These are phyloP conservation scores for Tenthredo mesomela DNA, from an alignment of 2,888 invertebrate genomes.

Conservation along the genomic window DNA sequence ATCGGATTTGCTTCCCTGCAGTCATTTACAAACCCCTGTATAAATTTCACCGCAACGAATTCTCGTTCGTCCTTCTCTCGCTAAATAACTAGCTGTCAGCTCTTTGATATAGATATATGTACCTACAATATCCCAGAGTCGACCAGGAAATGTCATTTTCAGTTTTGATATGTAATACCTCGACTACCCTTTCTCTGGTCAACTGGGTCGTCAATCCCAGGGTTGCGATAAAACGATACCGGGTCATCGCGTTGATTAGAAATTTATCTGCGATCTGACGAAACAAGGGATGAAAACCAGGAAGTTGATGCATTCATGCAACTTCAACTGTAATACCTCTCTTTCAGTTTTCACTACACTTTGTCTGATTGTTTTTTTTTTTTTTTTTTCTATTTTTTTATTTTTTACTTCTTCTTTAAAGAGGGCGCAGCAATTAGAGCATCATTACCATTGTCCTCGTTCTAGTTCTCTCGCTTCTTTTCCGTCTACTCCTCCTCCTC, in stretches of 20 bases:
- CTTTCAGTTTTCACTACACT: constrained; percentile 11
- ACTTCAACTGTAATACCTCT: not conserved
- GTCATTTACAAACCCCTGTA: not conserved
- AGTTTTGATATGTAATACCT: constrained; percentile 34
- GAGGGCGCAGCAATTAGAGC: constrained; percentile 5
- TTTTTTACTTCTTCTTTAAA: not conserved
- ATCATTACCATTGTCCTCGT: not conserved
- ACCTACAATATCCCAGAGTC: not conserved
- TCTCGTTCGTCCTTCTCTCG: not conserved
- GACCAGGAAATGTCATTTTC: constrained; percentile 18
- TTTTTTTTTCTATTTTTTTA: not conserved
- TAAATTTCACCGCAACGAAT: not conserved
- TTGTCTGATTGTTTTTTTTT: not conserved
- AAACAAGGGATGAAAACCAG: constrained; percentile 14
- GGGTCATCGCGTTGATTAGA: constrained; percentile 35
- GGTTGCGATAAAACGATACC: constrained; percentile 27
- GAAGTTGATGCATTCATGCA: not conserved
- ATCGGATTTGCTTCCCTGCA: not conserved
- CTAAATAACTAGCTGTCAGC: constrained; percentile 23
- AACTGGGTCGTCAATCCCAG: constrained; percentile 26
- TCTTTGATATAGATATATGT: not conserved
- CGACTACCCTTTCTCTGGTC: constrained; percentile 9
- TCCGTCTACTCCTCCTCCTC: not conserved
- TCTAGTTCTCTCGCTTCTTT: constrained; percentile 5
- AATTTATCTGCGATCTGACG: constrained; percentile 25